Percentiles rank a stretch among this genome's conserved stretches.
These are phyloP conservation scores for Drosophila elegans DNA, from an alignment of 1,140 invertebrate species.

Conservation along the genomic window DNA sequence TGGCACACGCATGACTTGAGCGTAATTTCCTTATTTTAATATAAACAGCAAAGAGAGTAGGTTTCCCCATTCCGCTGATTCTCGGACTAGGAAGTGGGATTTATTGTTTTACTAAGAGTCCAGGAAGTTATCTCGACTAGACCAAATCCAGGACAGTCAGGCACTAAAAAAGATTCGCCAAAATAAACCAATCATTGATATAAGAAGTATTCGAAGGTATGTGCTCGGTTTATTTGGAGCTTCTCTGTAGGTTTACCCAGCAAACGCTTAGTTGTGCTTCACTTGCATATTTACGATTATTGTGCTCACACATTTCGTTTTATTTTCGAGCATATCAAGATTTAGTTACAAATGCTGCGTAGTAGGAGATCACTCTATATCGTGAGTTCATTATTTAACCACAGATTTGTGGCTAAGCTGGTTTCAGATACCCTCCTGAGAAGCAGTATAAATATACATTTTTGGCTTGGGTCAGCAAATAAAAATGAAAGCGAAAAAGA, in stretches of 20 bases:
- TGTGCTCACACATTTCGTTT: slow-evolving; percentile 42
- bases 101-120: slow-evolving; percentile 68
- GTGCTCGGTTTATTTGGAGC: slow-evolving; percentile 4
- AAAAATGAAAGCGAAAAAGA: background rate
- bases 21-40: slow-evolving; percentile 67
- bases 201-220: slow-evolving; percentile 34
- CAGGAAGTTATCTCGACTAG: slow-evolving; percentile 21
- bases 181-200: slow-evolving; percentile 48
- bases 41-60: slow-evolving; percentile 36
- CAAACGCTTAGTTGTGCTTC: slow-evolving; percentile 38
- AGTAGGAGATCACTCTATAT: slow-evolving; percentile 26
- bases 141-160: slow-evolving; percentile 3
- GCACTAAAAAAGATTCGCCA: slow-evolving; percentile 11
- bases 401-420: slow-evolving; percentile 37
- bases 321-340: slow-evolving; percentile 29
- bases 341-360: slow-evolving; percentile 23
- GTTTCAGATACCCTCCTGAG: slow-evolving; percentile 24
- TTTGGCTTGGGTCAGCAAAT: background rate
- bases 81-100: slow-evolving; percentile 37
- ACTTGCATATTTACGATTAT: slow-evolving; percentile 61
- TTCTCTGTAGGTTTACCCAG: slow-evolving; percentile 25
- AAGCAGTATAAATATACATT: background rate
- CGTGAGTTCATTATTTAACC: slow-evolving; percentile 47
- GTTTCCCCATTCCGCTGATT: background rate
- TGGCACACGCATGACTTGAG: slow-evolving; percentile 73